phyloP scores from a whole-genome alignment of 1,140 invertebrate species.

The Microplitis demolitor region DNA sequence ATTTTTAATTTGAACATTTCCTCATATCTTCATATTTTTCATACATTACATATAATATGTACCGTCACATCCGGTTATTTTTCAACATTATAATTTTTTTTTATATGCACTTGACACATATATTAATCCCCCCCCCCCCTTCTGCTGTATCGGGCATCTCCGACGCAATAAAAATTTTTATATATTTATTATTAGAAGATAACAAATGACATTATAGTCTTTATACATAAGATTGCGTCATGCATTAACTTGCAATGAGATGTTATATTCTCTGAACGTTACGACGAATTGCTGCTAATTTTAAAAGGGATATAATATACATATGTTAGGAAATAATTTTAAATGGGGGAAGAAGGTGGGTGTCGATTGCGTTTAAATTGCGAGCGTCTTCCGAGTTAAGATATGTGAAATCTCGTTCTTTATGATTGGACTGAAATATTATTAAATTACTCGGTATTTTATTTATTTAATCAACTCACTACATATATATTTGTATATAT shows the following conservation, averaged over 20 bases:
- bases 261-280: background rate
- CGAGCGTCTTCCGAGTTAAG: background rate
- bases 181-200: conserved; percentile 50
- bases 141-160: conserved; percentile 30
- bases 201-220: conserved; percentile 42
- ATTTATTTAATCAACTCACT: too few species aligned
- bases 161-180: conserved; percentile 48
- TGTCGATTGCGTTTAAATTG: conserved; percentile 20
- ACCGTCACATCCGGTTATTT: conserved; percentile 38
- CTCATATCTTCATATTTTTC: background rate
- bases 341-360: background rate
- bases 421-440: too few species aligned
- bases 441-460: too few species aligned
- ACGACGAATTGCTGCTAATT: background rate
- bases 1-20: too few species aligned
- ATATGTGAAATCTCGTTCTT: background rate
- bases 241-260: conserved; percentile 24
- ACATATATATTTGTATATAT: too few species aligned
- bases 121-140: conserved; percentile 4
- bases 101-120: background rate
- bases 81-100: conserved; percentile 24
- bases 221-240: conserved; percentile 34
- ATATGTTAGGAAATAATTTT: too few species aligned
- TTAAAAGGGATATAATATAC: background rate
- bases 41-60: background rate